Percentiles rank a stretch among this genome's conserved stretches.
Conservation (phyloP, 1,140 invertebrate genomes). For the Lepidurus arcticus region DNA sequence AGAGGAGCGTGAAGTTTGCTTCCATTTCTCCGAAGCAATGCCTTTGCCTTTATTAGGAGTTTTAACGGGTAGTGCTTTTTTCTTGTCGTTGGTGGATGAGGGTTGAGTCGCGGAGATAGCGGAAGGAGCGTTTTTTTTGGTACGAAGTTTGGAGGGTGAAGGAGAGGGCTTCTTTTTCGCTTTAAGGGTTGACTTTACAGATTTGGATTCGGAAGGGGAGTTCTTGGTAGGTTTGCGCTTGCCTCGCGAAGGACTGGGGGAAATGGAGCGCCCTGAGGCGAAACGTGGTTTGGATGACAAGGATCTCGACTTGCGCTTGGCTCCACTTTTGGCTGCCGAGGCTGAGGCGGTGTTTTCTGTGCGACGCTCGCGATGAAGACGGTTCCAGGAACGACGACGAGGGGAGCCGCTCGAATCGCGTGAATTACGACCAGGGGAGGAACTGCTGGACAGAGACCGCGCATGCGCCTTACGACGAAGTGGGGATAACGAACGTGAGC, state of each 20-base stretch:
- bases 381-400: background rate
- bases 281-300: background rate
- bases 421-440: background rate
- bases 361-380: constrained; percentile 21
- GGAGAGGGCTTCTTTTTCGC: background rate
- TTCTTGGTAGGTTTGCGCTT: background rate
- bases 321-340: background rate
- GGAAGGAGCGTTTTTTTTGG: background rate
- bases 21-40: background rate
- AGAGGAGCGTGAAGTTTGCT: constrained; percentile 27
- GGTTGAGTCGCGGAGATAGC: background rate
- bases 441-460: background rate
- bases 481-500: background rate
- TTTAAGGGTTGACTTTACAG: background rate
- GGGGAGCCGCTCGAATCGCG: constrained; percentile 1
- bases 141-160: constrained; percentile 1
- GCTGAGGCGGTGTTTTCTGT: background rate
- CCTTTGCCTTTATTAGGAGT: background rate
- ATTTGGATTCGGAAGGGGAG: background rate
- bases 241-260: background rate
- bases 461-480: background rate
- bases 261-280: background rate
- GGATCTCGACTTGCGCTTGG: background rate
- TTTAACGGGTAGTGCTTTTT: background rate
- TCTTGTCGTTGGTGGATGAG: background rate